Base-by-base conservation (phyloP, 1,140 invertebrate genomes). In the Aphidius ervi region DNA sequence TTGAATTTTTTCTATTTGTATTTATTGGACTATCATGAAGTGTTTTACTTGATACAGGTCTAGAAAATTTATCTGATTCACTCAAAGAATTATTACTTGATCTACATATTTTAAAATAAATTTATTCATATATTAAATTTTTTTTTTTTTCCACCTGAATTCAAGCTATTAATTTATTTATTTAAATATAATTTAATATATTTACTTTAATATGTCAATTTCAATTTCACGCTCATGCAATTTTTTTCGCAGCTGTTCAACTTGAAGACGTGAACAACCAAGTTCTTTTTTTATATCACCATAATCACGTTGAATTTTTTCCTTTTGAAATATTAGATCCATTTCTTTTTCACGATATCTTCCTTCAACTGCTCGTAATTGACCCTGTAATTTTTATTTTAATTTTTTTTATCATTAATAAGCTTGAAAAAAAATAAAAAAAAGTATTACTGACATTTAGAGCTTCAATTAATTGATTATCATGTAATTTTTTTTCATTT, bases 401-500 rank as follows among this genome's bases (percentile, higher is more conserved):
- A 55, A 59, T 46, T 57, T 45, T 9, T 9, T 54, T 50, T n/a
- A 23, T 59, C 42, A 53, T 48, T 8, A 52, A 55, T 31, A 16
- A 55, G 20, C 40, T 45, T 4, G 43, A 31, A 45, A 45, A 57
- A 45, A 41, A 6, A 41, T 10, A 46, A 65, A 31, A 31, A 8
- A 42, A 48, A 23, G 5, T 9, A 48, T 50, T 49, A 7, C n/a
- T 66, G 66, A 85, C 84, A 41, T 79, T 79, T 58, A 86, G 76
- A 54, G 80, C 79, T 48, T 80, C 78, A 46, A 86, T 82, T 5
- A 85, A 66, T 62, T 82, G 71, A 69, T 83, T 80, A 60, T 87
- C 85, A 58, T 82, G 76, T 49, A 74, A 76, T 66, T 78, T 82
- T 65, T 86, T 85, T 48, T 84, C 83, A 5, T 80, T 71, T 46